These are phyloP conservation scores for Cettia cetti DNA, from an alignment of 2,113 vertebrate genomes.

Conservation along the genomic window DNA sequence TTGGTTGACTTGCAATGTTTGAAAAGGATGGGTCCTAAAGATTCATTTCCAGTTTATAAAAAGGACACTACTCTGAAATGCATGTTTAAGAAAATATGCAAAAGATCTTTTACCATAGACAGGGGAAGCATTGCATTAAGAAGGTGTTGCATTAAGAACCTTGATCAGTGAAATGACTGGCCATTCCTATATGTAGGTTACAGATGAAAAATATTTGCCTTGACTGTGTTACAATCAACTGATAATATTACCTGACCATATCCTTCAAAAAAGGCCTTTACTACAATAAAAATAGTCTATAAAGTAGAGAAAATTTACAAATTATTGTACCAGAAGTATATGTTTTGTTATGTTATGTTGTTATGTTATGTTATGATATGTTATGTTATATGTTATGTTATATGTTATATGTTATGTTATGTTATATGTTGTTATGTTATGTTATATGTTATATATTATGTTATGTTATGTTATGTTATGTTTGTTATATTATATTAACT, in stretches of 20 bases:
- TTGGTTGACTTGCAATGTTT: neutral
- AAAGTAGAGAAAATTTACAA: neutral
- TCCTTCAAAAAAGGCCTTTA: neutral
- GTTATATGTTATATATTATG: too few species aligned
- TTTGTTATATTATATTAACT: neutral
- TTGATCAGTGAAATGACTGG: neutral
- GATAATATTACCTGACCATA: neutral
- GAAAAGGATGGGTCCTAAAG: accelerated
- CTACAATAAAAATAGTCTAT: neutral
- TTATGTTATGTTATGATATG: neutral
- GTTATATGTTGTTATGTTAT: too few species aligned
- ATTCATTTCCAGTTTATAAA: neutral
- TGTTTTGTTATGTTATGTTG: neutral
- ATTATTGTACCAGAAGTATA: accelerated
- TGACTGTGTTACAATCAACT: accelerated
- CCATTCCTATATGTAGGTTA: neutral
- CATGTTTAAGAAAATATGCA: neutral
- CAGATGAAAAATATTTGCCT: neutral
- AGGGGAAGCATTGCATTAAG: neutral
- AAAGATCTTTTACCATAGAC: accelerated
- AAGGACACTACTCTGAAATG: neutral
- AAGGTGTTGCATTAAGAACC: neutral
- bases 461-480: too few species aligned
- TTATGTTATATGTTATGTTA: neutral
- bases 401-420: neutral